These are phyloP conservation scores for Drosophila peninsularis DNA, from an alignment of 2,888 invertebrate genomes.

Conservation along the genomic window DNA sequence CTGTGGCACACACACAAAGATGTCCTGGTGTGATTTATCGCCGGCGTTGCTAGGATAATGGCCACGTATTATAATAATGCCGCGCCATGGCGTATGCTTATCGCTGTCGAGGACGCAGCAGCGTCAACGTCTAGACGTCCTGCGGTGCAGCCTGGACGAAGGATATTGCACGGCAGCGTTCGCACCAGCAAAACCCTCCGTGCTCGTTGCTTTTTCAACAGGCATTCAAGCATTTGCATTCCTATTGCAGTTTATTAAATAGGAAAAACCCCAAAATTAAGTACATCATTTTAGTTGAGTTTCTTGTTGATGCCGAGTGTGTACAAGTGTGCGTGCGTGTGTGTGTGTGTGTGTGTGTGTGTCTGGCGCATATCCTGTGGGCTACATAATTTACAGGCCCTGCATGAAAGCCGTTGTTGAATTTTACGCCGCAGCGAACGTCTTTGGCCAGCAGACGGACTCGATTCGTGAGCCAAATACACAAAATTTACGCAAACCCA, in stretches of 20 bases:
- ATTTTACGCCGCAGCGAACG: conserved; percentile 73
- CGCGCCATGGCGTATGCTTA: conserved; percentile 76
- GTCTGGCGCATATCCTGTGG: conserved; percentile 80
- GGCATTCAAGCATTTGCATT: conserved; percentile 41
- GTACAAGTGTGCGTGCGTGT: background rate
- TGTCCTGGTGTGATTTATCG: conserved; percentile 80
- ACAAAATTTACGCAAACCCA: conserved; percentile 59
- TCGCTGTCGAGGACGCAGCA: conserved; percentile 68
- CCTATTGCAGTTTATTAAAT: conserved; percentile 76
- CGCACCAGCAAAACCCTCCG: conserved; percentile 6
- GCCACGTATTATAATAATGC: conserved; percentile 80
- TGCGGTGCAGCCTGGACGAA: conserved; percentile 66
- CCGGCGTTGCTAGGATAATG: conserved; percentile 74
- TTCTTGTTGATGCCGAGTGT: conserved; percentile 53
- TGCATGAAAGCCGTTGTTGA: conserved; percentile 64
- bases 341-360: conserved; percentile 21
- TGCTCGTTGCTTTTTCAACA: conserved; percentile 12
- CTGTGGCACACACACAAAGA: conserved; percentile 77
- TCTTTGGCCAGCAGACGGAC: conserved; percentile 52
- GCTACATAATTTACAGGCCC: conserved; percentile 69
- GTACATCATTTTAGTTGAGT: conserved; percentile 66
- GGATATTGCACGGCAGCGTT: conserved; percentile 36
- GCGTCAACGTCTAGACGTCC: conserved; percentile 78
- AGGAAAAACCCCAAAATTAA: conserved; percentile 66
- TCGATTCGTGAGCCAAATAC: conserved; percentile 77